A percentile compares a stretch with the other conserved stretches of the same genome.
phyloP scores from a whole-genome alignment of 2,113 vertebrate species.

The Caloenas nicobarica region DNA sequence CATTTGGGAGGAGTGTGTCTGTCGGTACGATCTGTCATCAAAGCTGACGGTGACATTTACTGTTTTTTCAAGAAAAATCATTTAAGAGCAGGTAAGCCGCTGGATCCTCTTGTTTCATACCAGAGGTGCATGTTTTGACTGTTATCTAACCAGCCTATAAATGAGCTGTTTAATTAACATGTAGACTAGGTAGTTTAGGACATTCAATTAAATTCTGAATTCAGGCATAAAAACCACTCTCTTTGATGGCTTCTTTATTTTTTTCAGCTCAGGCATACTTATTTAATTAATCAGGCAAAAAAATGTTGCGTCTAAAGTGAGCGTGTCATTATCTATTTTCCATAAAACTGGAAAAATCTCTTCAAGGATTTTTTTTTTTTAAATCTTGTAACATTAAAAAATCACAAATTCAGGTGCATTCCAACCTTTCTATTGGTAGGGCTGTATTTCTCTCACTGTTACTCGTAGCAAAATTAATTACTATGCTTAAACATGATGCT shows the following conservation, averaged over 20 bases:
- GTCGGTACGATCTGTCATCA: rapidly evolving
- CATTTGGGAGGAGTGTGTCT: background rate
- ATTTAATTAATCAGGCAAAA: background rate
- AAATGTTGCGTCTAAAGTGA: background rate
- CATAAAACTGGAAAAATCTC: background rate
- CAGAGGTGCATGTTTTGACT: background rate
- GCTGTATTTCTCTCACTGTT: background rate
- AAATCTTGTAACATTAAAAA: background rate
- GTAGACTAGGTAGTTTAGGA: background rate
- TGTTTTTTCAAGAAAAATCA: background rate
- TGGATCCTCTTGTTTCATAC: background rate
- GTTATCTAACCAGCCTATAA: background rate
- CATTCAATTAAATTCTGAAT: background rate
- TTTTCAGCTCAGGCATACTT: background rate
- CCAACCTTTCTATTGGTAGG: background rate
- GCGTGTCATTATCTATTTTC: background rate
- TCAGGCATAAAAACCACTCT: background rate
- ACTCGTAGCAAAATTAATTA: background rate
- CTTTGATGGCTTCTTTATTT: background rate
- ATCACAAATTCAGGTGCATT: background rate
- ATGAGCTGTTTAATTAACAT: background rate
- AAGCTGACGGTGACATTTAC: background rate
- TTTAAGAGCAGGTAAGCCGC: background rate
- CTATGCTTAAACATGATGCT: background rate
- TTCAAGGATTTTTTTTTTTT: background rate